Base-by-base conservation (phyloP, 92 coral and sea anemone species). In the Siderastrea siderea region DNA sequence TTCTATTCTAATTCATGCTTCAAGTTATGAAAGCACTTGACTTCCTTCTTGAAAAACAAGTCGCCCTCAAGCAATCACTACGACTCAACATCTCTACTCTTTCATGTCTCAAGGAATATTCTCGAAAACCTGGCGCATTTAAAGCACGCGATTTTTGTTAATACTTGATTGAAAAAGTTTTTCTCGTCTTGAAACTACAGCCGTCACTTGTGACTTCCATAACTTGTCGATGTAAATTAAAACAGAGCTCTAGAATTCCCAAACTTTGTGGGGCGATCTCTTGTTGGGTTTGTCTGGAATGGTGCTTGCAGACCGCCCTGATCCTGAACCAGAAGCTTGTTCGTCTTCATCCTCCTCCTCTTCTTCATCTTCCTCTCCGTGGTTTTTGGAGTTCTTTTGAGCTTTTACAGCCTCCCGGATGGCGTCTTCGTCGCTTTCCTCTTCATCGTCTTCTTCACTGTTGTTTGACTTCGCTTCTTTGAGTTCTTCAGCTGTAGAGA, bases 331-430 rank as follows among this genome's bases (percentile, higher is more conserved):
- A 61, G 94, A 83, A 70, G 67, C 85, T 9, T 90, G 88, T 38
- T 77, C 86, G 1, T 90, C 95, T 43, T 92, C 94, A 7, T 95
- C 94, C 1, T 91, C 90, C 0, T 93, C 95, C 44, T 95, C 94
- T 2, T 79, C 92, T n/a, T 93, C 93, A 10, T 94, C 94, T 62
- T 90, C 93, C 1, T 77, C 86, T n/a, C 68, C 78, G 52, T 86
- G 76, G 52, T 83, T 65, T 53, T 84, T 72, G 4, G 88, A 82
- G 68, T 88, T 88, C 83, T 86, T 86, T 49, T 87, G 89, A 66
- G 92, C 86, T 66, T 89, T 92, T 50, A 86, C 86, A 47, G 89
- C 89, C 50, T 91, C 94, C 1, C 77, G 90, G 53, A 93, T 68
- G 77, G 96, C 96, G 73, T 93, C 96, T 66, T 93, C 96, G 57